phyloP scores from a whole-genome alignment of 1,140 invertebrate genomes.

The Tetranychus urticae region DNA sequence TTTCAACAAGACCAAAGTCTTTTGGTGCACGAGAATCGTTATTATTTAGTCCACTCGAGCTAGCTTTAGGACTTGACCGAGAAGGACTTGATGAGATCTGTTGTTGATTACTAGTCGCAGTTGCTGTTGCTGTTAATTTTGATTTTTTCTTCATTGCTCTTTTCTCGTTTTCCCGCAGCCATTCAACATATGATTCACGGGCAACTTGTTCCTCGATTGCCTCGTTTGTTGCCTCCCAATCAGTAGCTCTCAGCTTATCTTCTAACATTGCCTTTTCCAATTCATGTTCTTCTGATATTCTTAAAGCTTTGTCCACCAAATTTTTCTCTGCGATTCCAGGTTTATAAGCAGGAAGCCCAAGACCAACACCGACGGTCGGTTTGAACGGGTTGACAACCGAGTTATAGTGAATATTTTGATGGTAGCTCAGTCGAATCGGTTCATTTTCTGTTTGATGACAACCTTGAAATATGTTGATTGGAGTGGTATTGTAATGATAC shows the following conservation, averaged over 20 bases:
- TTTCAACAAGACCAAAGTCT: slow-evolving; percentile 23
- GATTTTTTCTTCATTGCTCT: neutral
- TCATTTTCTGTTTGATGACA: slow-evolving; percentile 43
- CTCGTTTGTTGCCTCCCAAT: slow-evolving; percentile 82
- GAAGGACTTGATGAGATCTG: neutral
- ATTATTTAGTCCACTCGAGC: neutral
- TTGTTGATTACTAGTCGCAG: neutral
- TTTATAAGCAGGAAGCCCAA: slow-evolving; percentile 58
- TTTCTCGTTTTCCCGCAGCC: slow-evolving; percentile 43
- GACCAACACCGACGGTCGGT: slow-evolving; percentile 55
- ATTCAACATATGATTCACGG: slow-evolving; percentile 67
- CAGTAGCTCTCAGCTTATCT: slow-evolving; percentile 69
- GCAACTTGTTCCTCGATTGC: slow-evolving; percentile 73
- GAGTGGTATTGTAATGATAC: slow-evolving; percentile 54
- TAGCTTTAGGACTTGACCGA: slow-evolving; percentile 1
- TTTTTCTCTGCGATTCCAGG: slow-evolving; percentile 48
- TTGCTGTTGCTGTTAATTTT: slow-evolving; percentile 2
- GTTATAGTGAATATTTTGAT: slow-evolving; percentile 71
- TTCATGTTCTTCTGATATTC: slow-evolving; percentile 56
- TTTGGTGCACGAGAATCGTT: neutral
- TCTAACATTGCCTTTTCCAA: slow-evolving; percentile 80
- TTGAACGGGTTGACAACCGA: slow-evolving; percentile 69
- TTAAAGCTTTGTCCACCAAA: slow-evolving; percentile 48
- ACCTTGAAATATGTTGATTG: slow-evolving; percentile 72
- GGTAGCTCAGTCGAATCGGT: slow-evolving; percentile 69